phyloP scores from a whole-genome alignment of 2,888 invertebrate species.

The Andrena flavipes region DNA sequence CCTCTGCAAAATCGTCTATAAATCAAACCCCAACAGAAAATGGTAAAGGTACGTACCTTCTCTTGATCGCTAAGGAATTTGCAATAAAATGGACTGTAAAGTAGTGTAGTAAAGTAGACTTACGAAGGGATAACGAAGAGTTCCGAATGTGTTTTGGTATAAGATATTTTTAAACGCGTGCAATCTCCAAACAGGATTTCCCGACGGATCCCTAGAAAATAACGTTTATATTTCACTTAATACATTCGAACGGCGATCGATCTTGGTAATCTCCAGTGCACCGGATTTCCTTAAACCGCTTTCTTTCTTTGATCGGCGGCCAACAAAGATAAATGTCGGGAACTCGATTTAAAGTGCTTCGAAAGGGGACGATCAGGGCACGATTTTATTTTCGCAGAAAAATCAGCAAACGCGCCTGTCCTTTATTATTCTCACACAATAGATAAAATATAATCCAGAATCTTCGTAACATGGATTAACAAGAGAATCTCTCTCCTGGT shows the following conservation, averaged over 20 bases:
- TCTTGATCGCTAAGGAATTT: background rate
- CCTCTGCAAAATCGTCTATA: too few relatives aligned
- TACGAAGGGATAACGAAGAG: background rate
- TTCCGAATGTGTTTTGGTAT: background rate
- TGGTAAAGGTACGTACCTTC: background rate
- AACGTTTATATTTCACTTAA: conserved; percentile 28
- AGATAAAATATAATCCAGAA: background rate
- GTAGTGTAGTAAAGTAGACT: background rate
- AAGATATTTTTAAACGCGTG: background rate
- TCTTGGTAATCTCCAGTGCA: conserved; percentile 49
- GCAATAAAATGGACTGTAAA: background rate
- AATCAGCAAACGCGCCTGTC: background rate
- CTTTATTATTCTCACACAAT: too few relatives aligned
- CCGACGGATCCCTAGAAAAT: conserved; percentile 20
- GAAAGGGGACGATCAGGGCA: conserved; percentile 3
- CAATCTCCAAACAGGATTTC: conserved; percentile 4
- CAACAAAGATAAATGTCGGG: conserved; percentile 52
- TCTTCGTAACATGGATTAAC: too few relatives aligned
- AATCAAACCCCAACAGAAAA: background rate
- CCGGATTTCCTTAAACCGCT: conserved; percentile 52
- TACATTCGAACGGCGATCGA: conserved; percentile 40
- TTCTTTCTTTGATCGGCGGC: conserved; percentile 36
- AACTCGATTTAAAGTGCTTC: conserved; percentile 24
- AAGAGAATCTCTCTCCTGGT: too few relatives aligned
- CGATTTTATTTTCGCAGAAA: conserved; percentile 14